Evolutionary conservation across 2,113 vertebrate species (phyloP).

Genomic region (Cromileptes altivelis): DNA sequence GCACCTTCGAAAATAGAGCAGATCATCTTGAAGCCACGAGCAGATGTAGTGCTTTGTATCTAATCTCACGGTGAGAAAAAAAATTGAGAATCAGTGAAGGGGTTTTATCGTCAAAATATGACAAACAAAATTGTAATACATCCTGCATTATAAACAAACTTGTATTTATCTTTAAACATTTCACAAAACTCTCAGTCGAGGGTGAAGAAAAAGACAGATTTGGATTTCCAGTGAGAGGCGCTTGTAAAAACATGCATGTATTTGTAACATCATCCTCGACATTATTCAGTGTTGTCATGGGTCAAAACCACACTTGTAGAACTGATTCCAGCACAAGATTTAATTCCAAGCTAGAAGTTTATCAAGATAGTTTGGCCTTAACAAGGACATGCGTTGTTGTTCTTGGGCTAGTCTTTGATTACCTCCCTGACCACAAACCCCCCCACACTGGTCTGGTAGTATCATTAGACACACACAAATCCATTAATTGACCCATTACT

Average conservation of each 20-base stretch:
- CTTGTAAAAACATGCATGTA: slow-evolving; percentile 43
- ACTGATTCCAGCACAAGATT: slow-evolving; percentile 8
- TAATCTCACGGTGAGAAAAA: neutral
- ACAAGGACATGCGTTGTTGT: slow-evolving; percentile 58
- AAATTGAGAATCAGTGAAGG: neutral
- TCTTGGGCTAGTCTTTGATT: slow-evolving; percentile 62
- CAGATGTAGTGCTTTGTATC: slow-evolving; percentile 34
- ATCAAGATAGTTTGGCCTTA: slow-evolving; percentile 46
- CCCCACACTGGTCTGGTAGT: slow-evolving; percentile 53
- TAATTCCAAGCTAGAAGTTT: slow-evolving; percentile 27
- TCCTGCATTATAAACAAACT: neutral
- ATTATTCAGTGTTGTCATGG: slow-evolving; percentile 46
- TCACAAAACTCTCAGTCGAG: neutral
- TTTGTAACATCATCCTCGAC: slow-evolving; percentile 40
- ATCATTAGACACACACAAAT: slow-evolving; percentile 71
- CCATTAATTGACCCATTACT: slow-evolving; percentile 73
- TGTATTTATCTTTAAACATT: slow-evolving; percentile 9
- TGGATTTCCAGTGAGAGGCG: slow-evolving; percentile 8
- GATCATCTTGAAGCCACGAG: neutral
- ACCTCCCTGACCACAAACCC: slow-evolving; percentile 48
- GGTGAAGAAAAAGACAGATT: neutral
- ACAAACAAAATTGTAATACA: neutral
- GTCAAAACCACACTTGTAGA: slow-evolving; percentile 39
- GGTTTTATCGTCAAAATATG: slow-evolving; percentile 16
- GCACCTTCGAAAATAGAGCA: slow-evolving; percentile 13